Evolutionary conservation across 2,797 vertebrate species (phyloP), one percentile per base, ranked within the genome.

Genomic region (Cossypha niveicapilla): DNA sequence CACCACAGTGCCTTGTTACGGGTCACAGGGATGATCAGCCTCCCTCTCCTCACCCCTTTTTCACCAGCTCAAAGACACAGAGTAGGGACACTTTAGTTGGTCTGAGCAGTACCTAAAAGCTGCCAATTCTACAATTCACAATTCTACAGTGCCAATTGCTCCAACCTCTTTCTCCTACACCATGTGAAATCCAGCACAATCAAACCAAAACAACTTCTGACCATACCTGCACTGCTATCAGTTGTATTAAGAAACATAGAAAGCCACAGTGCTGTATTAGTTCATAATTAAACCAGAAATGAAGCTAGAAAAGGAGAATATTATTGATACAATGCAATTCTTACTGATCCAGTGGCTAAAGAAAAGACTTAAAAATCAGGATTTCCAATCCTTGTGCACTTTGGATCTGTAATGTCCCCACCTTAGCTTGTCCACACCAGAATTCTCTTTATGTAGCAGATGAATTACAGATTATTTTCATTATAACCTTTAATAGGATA

Each of bases 1-100:
- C 0, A 1, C 41, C 25, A 11, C 1, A 3, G 22, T 8, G 10
- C 8, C 21, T 75, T 1, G 0, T 14, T 19, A 19, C 35, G 37
- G 32, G 21, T 42, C 27, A 41, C 16, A 39, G 68, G 41, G 35
- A 25, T 3, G 5, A 61, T 34, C 22, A 75, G 19, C 34, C 30
- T 71, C 42, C 54, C 15, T 61, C 28, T 72, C 14, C 51, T 84
- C 30, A 42, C n/a, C 8, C n/a, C 28, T 81, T 77, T 25, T 50
- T 18, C 13, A 53, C 3, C 65, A 78, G 3, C 6, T 53, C 54
- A 48, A 72, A 76, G 18, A 39, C 51, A 15, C 1, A 30, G 45
- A 68, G 62, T 3, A 16, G 10, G 15, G 8, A 12, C 66, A 37
- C 12, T 82, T 85, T 54, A 48, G 35, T 32, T 63, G 77, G 11